Conservation (phyloP, 2,888 invertebrate genomes). For the Acanthoscelides obtectus region DNA sequence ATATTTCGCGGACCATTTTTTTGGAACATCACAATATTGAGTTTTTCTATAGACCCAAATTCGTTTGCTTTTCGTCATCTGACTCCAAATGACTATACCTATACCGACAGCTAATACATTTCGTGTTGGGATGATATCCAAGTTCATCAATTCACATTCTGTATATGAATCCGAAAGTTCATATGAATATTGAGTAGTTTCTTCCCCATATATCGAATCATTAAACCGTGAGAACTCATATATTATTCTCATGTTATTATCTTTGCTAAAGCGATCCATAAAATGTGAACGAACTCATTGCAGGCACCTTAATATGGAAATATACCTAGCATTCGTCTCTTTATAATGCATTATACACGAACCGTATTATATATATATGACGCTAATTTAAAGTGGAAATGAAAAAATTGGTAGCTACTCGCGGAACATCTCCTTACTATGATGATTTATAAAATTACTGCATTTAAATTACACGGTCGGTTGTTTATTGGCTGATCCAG, state of each 20-base stretch:
- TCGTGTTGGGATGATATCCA: too few species aligned
- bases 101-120: too few species aligned
- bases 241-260: neutral
- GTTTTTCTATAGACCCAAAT: too few species aligned
- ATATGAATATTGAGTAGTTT: neutral
- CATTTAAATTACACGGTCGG: neutral
- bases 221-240: neutral
- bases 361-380: neutral
- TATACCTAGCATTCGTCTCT: neutral
- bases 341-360: neutral
- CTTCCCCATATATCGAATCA: neutral
- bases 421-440: neutral
- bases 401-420: neutral
- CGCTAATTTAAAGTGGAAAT: neutral
- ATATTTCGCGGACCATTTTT: too few species aligned
- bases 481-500: conserved; percentile 3
- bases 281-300: neutral
- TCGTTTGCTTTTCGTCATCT: too few species aligned
- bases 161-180: neutral
- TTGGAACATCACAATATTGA: too few species aligned
- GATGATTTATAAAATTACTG: conserved; percentile 1
- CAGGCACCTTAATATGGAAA: neutral
- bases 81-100: too few species aligned
- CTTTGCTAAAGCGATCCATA: neutral
- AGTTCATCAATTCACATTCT: too few species aligned